Base-by-base conservation (phyloP, 1,140 invertebrate genomes). In the Drosophila oshimai region DNA sequence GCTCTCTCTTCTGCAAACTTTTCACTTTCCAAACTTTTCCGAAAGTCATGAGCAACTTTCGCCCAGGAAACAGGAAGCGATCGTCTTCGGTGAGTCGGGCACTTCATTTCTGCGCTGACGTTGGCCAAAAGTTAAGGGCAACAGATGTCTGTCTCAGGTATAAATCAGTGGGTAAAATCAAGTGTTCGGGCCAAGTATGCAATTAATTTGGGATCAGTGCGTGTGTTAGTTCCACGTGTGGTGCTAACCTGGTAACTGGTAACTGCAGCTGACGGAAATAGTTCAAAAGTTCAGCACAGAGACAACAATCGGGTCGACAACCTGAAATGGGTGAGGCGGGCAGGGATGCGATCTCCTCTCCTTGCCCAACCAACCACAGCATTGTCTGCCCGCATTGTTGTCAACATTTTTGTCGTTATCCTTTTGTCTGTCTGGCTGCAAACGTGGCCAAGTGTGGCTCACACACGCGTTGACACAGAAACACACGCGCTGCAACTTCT, bases 361-460 rank as follows among this genome's bases (percentile, higher is more conserved):
- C 47, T 13, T 31, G 26, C 17, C 47, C 62, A 29, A 42, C 47
- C 62, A 29, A 42, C 42, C 42, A 22, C 65, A 71, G 34, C 65
- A 50, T 36, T 73, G 69, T 74, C 60, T 54, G 55, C 33, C 44
- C 49, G 70, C 55, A 86, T 86, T 84, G 79, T 84, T 86, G 74
- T 75, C 75, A 64, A 76, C 80, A 72, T 74, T 86, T 79, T 84
- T 75, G 80, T 80, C 75, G 34, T 74, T 68, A 71, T 65, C 71
- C 76, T 34, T 62, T 64, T 70, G 65, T 58, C 62, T 70, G 65
- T 58, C 62, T 70, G 70, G 53, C 73, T 39, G 51, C 69, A 45
- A 62, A 64, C 46, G 61, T 71, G 64, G 49, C 55, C 46, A 76
- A 70, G 36, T 70, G 34, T 64, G 77, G 26, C 76, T 46, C 57